Evolutionary conservation across 2,797 vertebrate genomes (phyloP).

Genomic region (Syngnathus rostellatus): DNA sequence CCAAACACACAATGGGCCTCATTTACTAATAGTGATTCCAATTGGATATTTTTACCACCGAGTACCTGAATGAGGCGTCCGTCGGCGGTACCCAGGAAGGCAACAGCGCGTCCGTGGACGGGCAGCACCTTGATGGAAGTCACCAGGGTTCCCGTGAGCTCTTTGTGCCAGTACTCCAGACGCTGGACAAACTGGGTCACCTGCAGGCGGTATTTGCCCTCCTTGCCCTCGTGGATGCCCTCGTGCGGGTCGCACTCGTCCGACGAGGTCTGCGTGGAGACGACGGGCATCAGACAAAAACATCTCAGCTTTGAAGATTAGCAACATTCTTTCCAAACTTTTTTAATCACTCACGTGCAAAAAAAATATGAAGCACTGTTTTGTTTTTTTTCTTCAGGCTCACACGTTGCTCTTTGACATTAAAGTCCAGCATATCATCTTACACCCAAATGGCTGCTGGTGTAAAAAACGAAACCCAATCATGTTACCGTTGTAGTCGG

Average conservation of each 20-base stretch:
- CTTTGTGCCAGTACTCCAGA: conserved; percentile 84
- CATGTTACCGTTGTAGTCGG: neutral
- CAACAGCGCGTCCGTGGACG: conserved; percentile 79
- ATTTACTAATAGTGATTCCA: too few relatives aligned
- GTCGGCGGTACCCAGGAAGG: conserved; percentile 83
- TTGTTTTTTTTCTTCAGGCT: neutral
- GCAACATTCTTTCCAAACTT: neutral
- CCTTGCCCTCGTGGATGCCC: conserved; percentile 57
- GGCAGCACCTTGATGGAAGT: conserved; percentile 83
- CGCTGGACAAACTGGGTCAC: conserved; percentile 83
- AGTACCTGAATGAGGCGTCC: conserved; percentile 90
- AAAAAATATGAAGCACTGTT: neutral
- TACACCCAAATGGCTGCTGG: neutral
- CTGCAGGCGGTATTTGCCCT: conserved; percentile 81
- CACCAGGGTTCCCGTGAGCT: conserved; percentile 79
- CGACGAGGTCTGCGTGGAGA: conserved; percentile 74
- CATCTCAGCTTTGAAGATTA: neutral
- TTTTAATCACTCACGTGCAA: neutral
- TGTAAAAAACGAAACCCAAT: neutral
- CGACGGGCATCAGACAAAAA: neutral
- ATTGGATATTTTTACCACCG: neutral
- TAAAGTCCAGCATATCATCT: neutral
- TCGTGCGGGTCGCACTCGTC: conserved; percentile 83
- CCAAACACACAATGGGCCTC: neutral
- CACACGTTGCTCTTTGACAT: neutral